phyloP scores from a whole-genome alignment of 1,140 invertebrate species.

The Homarus americanus region DNA sequence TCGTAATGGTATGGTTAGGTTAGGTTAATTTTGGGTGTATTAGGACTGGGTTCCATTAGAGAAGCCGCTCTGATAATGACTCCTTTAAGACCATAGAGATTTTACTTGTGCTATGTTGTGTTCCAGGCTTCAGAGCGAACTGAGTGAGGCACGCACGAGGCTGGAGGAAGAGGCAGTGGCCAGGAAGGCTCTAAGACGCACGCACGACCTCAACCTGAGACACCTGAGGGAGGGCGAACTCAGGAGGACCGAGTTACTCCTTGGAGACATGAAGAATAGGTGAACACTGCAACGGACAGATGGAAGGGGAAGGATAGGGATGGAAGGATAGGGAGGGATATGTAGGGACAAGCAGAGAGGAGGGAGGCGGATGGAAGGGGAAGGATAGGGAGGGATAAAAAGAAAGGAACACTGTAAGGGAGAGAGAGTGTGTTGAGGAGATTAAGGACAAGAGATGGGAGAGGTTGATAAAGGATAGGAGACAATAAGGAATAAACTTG shows the following conservation, averaged over 20 bases:
- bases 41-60: too few relatives aligned
- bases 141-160: constrained; percentile 53
- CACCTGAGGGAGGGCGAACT: constrained; percentile 56
- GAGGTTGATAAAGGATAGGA: too few relatives aligned
- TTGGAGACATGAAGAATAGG: constrained; percentile 55
- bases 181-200: constrained; percentile 60
- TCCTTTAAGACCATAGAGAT: too few relatives aligned
- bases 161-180: constrained; percentile 55
- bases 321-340: background rate
- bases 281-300: background rate
- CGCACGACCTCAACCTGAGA: constrained; percentile 50
- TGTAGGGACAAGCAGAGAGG: background rate
- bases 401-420: background rate
- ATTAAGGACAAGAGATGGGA: background rate
- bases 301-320: background rate
- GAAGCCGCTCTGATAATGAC: too few relatives aligned
- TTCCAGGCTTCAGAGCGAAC: constrained; percentile 66
- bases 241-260: constrained; percentile 43
- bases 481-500: too few relatives aligned
- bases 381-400: background rate
- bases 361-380: background rate
- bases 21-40: too few relatives aligned
- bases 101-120: too few relatives aligned
- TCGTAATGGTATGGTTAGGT: too few relatives aligned
- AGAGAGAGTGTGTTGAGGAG: background rate